phyloP scores from a whole-genome alignment of 2,888 invertebrate genomes.

The Azorinus chamasolen region DNA sequence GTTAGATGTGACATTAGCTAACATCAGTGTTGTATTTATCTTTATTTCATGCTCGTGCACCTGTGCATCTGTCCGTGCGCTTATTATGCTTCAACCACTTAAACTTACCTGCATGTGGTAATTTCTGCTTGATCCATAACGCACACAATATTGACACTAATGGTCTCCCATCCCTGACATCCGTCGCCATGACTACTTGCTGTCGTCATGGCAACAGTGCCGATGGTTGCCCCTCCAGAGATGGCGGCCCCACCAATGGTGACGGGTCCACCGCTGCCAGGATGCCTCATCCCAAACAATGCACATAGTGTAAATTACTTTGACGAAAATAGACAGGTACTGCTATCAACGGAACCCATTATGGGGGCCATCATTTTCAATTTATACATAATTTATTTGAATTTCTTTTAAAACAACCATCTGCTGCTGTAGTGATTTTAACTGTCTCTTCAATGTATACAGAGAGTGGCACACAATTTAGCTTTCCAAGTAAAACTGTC shows the following conservation, averaged over 20 bases:
- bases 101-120: constrained; percentile 74
- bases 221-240: constrained; percentile 74
- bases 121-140: constrained; percentile 69
- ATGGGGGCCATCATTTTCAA: too few relatives aligned
- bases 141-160: constrained; percentile 25
- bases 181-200: constrained; percentile 27
- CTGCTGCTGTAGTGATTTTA: too few relatives aligned
- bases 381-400: too few relatives aligned
- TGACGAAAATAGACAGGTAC: constrained; percentile 98
- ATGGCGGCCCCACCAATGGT: constrained; percentile 71
- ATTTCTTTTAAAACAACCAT: too few relatives aligned
- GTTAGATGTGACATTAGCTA: constrained; percentile 45
- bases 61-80: constrained; percentile 66
- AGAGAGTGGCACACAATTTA: too few relatives aligned
- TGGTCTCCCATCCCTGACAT: constrained; percentile 23
- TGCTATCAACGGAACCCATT: too few relatives aligned
- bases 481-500: too few relatives aligned
- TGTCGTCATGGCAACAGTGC: constrained; percentile 76
- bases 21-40: constrained; percentile 55
- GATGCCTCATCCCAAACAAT: constrained; percentile 94
- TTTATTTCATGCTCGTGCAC: constrained; percentile 67
- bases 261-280: constrained; percentile 70
- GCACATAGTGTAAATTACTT: constrained; percentile 98
- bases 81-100: constrained; percentile 63
- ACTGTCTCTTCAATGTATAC: too few relatives aligned